Base-by-base conservation (phyloP, 2,888 invertebrate species). In the Nomada ferruginata region DNA sequence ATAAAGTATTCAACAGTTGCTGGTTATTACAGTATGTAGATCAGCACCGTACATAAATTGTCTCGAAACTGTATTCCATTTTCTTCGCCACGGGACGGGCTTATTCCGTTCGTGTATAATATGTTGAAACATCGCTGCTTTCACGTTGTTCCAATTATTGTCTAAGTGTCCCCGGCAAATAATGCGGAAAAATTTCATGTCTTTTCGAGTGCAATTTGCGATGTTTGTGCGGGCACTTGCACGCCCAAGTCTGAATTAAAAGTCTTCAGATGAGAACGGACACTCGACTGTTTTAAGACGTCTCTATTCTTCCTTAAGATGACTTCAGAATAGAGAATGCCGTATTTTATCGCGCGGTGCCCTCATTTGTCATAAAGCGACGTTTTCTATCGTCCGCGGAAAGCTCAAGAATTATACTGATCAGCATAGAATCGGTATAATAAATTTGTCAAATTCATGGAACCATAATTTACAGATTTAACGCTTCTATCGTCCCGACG, bases 141-240 rank as follows among this genome's bases (percentile, higher is more conserved):
- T 47, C 60, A 15, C 57, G 50, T 73, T 47, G 60, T 55, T 13
- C 78, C 73, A 81, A 81, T 81, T 81, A 81, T 29, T 65, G 59
- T 23, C 23, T 9, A 44, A 60, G 78, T 52, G 65, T 4, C 60
- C n/a, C 15, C 29, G 29, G 13, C 55, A 63, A 50, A 52, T 64
- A 69, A 73, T 47, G 65, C 55, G 42, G 15, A 61, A 47, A 60
- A 63, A 68, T 26, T 77, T n/a, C 44, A 53, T 20, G 53, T 52
- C 57, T 77, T 47, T n/a, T n/a, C 23, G 18, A 68, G 52, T 26
- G 47, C 59, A 63, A 61, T 63, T 80, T 36, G 61, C 72, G 68
- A 23, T 13, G 68, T 68, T 76, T 57, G 60, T 15, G 42, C 52
- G 60, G n/a, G 42, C 13, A 71, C 60, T 68, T 63, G 23, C 29